Evolutionary conservation across 2,113 vertebrate genomes (phyloP), one percentile per base, ranked within the genome.

Genomic region (Ageneiosus marmoratus): DNA sequence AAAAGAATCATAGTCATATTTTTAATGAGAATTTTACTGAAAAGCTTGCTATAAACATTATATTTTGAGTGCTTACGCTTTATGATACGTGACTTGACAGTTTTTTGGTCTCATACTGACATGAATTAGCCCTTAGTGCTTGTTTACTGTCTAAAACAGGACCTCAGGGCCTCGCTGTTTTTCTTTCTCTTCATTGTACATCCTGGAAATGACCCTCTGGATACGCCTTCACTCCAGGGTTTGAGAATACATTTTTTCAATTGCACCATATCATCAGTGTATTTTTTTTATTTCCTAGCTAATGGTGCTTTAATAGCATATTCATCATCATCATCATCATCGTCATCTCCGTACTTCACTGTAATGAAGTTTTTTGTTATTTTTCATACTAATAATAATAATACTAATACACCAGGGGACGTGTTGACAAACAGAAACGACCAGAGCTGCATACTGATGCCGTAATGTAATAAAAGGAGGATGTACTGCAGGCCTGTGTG

Each of bases 401-500:
- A 70, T n/a, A 73, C 10, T 13, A 74, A 53, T 32, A 10, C 50
- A 55, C 50, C 48, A 34, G 53, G 60, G 80, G 22, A 50, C 3
- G 41, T 22, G 56, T 44, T 34, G 80, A 62, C 29, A 32, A 75
- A 62, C 55, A 56, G 80, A 74, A 82, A 55, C 63, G 80, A 75
- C 70, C 80, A 74, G 80, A 74, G 69, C 80, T 60, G 53, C 53
- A 50, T 50, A 48, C 51, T 51, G 70, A 53, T 48, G 24, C 27
- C n/a, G 8, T 82, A 82, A 82, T 82, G 70, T 51, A 22, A 82
- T 82, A 27, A 75, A 56, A 44, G 73, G 55, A 48, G 80, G 80
- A 82, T 62, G 80, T 34, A 34, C 56, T 50, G 70, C 55, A 75
- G n/a, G 70, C 56, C 70, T 81, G 80, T 44, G 9, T 22, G 13